These are phyloP conservation scores for Samia ricini DNA, from an alignment of 1,140 invertebrate species.

Conservation along the genomic window DNA sequence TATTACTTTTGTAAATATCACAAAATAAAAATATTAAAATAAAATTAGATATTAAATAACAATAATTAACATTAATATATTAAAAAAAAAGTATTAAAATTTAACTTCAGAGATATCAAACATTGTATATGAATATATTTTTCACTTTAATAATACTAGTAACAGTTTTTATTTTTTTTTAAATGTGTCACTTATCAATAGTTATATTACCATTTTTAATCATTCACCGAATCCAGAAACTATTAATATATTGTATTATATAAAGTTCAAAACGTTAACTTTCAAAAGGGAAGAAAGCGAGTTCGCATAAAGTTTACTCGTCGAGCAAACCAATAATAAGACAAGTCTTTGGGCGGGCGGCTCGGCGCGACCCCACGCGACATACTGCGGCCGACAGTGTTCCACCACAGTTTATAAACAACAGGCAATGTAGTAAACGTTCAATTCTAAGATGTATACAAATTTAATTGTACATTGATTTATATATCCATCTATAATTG, in stretches of 20 bases:
- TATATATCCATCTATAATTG: too few species aligned
- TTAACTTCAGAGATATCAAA: too few species aligned
- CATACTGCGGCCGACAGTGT: slow-evolving; percentile 43
- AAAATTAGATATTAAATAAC: too few species aligned
- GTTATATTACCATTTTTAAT: slow-evolving; percentile 23
- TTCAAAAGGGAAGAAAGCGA: too few species aligned
- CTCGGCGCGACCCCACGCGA: slow-evolving; percentile 38
- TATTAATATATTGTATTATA: slow-evolving; percentile 7
- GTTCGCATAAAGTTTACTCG: slow-evolving; percentile 44
- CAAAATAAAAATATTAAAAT: too few species aligned
- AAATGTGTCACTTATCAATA: too few species aligned
- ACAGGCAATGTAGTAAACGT: slow-evolving; percentile 35
- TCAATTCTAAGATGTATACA: not conserved
- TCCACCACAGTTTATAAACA: slow-evolving; percentile 57
- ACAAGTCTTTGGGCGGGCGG: slow-evolving; percentile 15
- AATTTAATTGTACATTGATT: not conserved
- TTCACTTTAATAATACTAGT: too few species aligned
- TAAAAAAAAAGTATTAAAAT: too few species aligned
- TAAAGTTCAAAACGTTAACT: not conserved
- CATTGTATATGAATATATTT: too few species aligned
- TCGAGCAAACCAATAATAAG: not conserved
- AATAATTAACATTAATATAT: too few species aligned
- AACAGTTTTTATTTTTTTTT: too few species aligned
- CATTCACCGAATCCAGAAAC: slow-evolving; percentile 3
- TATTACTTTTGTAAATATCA: too few species aligned